Evolutionary conservation across 2,888 invertebrate genomes (phyloP), one percentile per base, ranked within the genome.

Genomic region (Ormyrus thymus): DNA sequence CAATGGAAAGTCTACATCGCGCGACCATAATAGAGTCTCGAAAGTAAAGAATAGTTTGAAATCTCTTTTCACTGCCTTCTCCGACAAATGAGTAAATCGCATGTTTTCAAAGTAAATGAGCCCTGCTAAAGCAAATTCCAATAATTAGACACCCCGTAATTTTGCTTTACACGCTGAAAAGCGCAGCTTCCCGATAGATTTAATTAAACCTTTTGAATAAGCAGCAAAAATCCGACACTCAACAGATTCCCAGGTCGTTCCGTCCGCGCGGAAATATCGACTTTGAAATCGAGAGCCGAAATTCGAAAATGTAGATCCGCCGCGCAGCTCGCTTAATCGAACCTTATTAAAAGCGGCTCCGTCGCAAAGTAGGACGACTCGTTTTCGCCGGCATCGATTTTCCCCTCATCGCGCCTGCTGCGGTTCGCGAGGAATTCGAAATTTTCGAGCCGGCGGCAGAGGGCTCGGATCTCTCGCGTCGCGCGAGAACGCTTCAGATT

Each of bases 201-300:
- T 66, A 77, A 77, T 77, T 77, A 51, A 75, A 66, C 51, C 74
- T 66, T 75, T 75, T 58, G 66, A 75, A 56, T 59, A 66, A 70
- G 59, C 48, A 64, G 55, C 29, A 50, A 50, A 70, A 50, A 29
- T 29, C 29, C 29, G 4, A 29, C 29, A 29, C 29, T 29, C 4
- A 29, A 29, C 3, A 3, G 29, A 29, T 4, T 29, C 29, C 29
- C 29, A 29, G 29, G 29, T 4, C 29, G 1, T 4, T 29, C 29
- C 4, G 29, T 29, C 29, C 4, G 29, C 29, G 3, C 4, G 29
- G 29, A 29, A 29, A 29, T 29, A 4, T 29, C 4, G 3, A 29
- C 29, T 29, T 29, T 29, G 2, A 29, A 29, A 29, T 29, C 29
- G 29, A 29, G 29, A 29, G 3, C 2, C 29, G 29, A 29, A 29